These are phyloP conservation scores for Octopus sinensis DNA, from an alignment of 1,140 invertebrate genomes.

Conservation along the genomic window DNA sequence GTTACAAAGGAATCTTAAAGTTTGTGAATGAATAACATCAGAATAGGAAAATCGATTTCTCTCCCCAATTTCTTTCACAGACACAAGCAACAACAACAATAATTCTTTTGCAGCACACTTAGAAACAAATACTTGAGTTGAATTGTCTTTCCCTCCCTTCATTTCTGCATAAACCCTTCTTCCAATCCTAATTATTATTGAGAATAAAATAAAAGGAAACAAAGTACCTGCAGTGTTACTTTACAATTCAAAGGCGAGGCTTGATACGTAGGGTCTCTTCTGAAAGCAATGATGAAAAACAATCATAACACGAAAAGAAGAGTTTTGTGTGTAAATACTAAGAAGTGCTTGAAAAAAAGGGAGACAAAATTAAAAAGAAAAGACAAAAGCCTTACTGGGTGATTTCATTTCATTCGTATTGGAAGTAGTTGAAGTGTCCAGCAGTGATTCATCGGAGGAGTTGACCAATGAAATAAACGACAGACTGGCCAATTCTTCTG, in stretches of 20 bases:
- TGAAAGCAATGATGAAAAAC: neutral
- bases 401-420: neutral
- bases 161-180: too few relatives aligned
- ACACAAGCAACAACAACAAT: too few relatives aligned
- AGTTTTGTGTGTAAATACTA: neutral
- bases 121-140: too few relatives aligned
- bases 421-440: neutral
- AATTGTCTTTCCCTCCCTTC: too few relatives aligned
- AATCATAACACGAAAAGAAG: neutral
- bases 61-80: too few relatives aligned
- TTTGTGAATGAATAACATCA: too few relatives aligned
- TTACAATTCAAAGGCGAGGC: neutral
- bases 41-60: too few relatives aligned
- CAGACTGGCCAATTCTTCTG: neutral
- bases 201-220: too few relatives aligned
- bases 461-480: constrained; percentile 1
- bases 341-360: neutral
- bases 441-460: neutral
- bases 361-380: constrained; percentile 4
- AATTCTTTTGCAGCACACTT: too few relatives aligned
- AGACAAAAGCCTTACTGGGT: neutral
- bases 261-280: neutral
- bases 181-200: too few relatives aligned
- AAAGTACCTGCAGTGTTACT: too few relatives aligned
- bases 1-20: too few relatives aligned